phyloP scores from a whole-genome alignment of 1,140 invertebrate species.

The Tenebrio molitor region DNA sequence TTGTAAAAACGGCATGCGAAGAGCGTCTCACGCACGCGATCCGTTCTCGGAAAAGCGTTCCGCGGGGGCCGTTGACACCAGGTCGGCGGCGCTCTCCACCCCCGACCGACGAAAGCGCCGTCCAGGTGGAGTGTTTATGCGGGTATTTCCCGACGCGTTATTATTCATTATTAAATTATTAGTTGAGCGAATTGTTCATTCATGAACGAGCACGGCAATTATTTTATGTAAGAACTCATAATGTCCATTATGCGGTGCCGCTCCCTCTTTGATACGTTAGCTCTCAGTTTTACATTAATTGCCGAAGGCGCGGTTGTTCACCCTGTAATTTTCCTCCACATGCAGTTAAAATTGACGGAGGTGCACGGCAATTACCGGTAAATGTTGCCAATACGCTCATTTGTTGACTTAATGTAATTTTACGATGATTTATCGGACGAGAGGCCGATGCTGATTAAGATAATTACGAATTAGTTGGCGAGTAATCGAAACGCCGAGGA shows the following conservation, averaged over 20 bases:
- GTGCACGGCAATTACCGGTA: neutral
- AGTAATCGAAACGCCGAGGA: too few species aligned
- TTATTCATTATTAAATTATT: conserved; percentile 60
- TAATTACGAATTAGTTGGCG: neutral
- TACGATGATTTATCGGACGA: neutral
- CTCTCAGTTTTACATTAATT: conserved; percentile 33
- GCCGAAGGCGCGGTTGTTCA: conserved; percentile 29
- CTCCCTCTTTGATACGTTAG: conserved; percentile 26
- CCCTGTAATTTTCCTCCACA: conserved; percentile 14
- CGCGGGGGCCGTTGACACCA: conserved; percentile 11
- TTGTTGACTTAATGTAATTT: neutral
- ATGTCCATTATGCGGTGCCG: conserved; percentile 38
- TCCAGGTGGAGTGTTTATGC: conserved; percentile 60
- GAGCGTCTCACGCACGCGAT: conserved; percentile 24
- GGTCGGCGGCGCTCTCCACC: too few species aligned
- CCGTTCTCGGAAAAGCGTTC: conserved; percentile 14
- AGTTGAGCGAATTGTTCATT: conserved; percentile 53
- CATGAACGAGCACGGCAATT: conserved; percentile 45
- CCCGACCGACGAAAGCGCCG: too few species aligned
- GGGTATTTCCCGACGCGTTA: conserved; percentile 56
- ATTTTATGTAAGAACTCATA: conserved; percentile 37
- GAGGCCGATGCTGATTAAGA: neutral
- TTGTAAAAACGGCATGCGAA: conserved; percentile 21
- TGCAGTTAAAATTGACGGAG: neutral
- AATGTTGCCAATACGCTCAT: neutral